phyloP scores from a whole-genome alignment of 2,113 vertebrate species.

The Melanocharis versteri region DNA sequence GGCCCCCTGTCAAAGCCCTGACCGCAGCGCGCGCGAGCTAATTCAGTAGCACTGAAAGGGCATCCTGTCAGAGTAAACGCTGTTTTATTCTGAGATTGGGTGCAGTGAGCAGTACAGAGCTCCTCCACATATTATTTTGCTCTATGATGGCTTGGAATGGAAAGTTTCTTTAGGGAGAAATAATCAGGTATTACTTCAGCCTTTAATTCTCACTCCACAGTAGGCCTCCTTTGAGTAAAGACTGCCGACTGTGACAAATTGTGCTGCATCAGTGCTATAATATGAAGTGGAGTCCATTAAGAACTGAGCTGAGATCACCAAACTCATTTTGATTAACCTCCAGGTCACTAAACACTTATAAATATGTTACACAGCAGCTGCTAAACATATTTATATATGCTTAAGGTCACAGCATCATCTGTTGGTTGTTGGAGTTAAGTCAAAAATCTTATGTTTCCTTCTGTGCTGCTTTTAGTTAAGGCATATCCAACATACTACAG shows the following conservation, averaged over 20 bases:
- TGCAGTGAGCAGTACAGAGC: neutral
- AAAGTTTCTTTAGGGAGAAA: conserved; percentile 34
- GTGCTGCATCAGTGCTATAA: conserved; percentile 42
- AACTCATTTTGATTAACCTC: conserved; percentile 56
- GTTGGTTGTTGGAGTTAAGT: conserved; percentile 38
- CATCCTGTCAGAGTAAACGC: neutral
- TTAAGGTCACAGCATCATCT: conserved; percentile 53
- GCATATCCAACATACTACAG: neutral
- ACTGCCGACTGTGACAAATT: conserved; percentile 61
- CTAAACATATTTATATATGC: conserved; percentile 50
- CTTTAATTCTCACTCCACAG: conserved; percentile 36
- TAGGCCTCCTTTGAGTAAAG: conserved; percentile 33
- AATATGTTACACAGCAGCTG: conserved; percentile 35
- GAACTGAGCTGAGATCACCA: conserved; percentile 34
- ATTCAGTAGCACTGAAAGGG: neutral
- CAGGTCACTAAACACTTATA: conserved; percentile 44
- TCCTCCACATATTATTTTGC: neutral
- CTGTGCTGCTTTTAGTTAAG: conserved; percentile 51
- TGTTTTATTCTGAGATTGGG: neutral
- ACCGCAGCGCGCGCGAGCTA: rapidly evolving
- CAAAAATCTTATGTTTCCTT: conserved; percentile 49
- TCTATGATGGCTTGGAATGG: neutral
- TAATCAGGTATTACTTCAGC: conserved; percentile 40
- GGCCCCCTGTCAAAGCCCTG: neutral
- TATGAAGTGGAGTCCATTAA: conserved; percentile 44